Evolutionary conservation across 1,140 invertebrate genomes (phyloP).

Genomic region (Drosophila santomea): DNA sequence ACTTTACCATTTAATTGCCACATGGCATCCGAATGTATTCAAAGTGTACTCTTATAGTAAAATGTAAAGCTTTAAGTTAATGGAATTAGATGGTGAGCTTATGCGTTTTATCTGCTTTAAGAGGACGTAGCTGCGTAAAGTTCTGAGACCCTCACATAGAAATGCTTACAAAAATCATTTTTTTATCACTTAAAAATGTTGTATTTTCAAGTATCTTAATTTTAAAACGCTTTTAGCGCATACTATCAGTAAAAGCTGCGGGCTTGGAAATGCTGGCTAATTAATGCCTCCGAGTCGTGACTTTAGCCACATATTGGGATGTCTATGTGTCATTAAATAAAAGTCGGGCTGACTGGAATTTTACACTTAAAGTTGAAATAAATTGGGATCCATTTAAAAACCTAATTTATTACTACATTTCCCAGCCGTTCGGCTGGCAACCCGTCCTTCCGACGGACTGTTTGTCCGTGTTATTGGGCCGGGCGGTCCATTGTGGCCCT

Average conservation of each 20-base stretch:
- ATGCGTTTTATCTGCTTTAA: no score
- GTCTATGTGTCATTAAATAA: slow-evolving; percentile 19
- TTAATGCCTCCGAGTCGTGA: slow-evolving; percentile 36
- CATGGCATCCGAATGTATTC: no score
- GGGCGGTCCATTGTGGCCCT: slow-evolving; percentile 37
- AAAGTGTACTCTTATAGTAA: no score
- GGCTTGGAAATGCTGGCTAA: neutral
- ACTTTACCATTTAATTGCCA: no score
- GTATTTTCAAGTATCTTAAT: neutral
- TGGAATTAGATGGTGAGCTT: no score
- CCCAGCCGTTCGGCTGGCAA: slow-evolving; percentile 11
- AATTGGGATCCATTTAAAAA: slow-evolving; percentile 28
- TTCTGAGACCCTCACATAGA: no score
- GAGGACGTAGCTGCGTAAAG: no score
- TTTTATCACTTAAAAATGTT: neutral
- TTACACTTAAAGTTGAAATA: slow-evolving; percentile 30
- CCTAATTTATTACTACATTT: slow-evolving; percentile 37
- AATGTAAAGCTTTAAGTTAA: no score
- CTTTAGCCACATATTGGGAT: slow-evolving; percentile 17
- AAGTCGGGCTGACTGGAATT: slow-evolving; percentile 8
- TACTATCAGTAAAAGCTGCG: slow-evolving; percentile 4
- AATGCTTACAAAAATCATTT: no score
- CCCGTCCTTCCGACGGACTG: slow-evolving; percentile 11
- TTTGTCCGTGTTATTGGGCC: slow-evolving; percentile 31
- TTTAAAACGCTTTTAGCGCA: neutral